Conservation (phyloP, 1,140 invertebrate species). For the Pogonognathellus flavescens region DNA sequence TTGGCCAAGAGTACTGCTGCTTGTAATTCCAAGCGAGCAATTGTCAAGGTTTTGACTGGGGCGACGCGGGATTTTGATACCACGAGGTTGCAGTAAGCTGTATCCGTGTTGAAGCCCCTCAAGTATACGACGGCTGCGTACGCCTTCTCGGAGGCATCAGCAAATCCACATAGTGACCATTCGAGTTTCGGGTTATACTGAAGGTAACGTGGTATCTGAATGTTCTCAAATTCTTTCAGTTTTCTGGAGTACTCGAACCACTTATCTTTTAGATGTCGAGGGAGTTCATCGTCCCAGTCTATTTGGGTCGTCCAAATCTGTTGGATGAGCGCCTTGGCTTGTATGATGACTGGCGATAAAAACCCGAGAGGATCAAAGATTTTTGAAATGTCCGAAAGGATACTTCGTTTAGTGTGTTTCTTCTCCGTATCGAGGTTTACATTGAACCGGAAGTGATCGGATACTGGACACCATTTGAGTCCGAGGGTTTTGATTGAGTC, state of each 20-base stretch:
- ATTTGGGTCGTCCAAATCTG: slow-evolving; percentile 68
- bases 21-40: no score
- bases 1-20: no score
- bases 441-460: no score
- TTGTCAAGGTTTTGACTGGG: no score
- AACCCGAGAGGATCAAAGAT: slow-evolving; percentile 57
- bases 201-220: no score
- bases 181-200: no score
- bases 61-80: slow-evolving; percentile 67
- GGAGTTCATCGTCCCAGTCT: slow-evolving; percentile 69
- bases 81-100: slow-evolving; percentile 24
- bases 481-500: no score
- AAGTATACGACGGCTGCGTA: slow-evolving; percentile 27
- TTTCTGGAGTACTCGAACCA: slow-evolving; percentile 63
- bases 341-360: slow-evolving; percentile 63
- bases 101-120: slow-evolving; percentile 25
- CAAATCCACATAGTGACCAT: neutral
- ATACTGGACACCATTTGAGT: no score
- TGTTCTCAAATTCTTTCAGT: no score
- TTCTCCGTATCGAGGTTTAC: no score
- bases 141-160: slow-evolving; percentile 17
- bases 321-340: slow-evolving; percentile 69
- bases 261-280: slow-evolving; percentile 52
- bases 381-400: slow-evolving; percentile 53
- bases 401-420: slow-evolving; percentile 47